These are phyloP conservation scores for Falcunculus frontatus DNA, from an alignment of 2,113 vertebrate species.

Conservation along the genomic window DNA sequence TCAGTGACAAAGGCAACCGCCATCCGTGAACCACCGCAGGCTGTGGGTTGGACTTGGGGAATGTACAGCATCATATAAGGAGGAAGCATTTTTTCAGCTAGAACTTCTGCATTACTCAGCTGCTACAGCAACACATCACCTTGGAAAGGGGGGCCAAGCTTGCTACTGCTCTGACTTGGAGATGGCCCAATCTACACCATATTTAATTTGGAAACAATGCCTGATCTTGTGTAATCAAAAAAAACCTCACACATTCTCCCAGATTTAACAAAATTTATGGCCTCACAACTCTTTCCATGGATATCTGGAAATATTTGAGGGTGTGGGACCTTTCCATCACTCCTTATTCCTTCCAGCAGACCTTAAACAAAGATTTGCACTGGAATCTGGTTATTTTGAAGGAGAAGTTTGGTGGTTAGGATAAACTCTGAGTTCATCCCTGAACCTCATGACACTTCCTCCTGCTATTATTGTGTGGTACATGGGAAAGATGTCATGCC, in stretches of 20 bases:
- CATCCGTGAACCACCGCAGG: not conserved
- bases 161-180: not conserved
- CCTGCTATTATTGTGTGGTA: not conserved
- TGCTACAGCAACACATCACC: not conserved
- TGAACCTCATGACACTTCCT: not conserved
- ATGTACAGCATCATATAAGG: not conserved
- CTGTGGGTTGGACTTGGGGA: not conserved
- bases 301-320: not conserved
- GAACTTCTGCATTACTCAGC: conserved; percentile 53
- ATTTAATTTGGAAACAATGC: not conserved
- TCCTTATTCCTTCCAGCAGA: not conserved
- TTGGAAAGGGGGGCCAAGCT: not conserved
- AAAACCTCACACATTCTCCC: not conserved
- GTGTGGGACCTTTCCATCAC: not conserved
- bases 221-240: not conserved
- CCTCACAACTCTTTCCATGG: not conserved
- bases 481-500: not conserved
- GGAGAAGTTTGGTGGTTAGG: not conserved
- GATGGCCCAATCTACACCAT: not conserved
- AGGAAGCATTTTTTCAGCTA: conserved; percentile 20
- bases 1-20: not conserved
- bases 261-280: not conserved
- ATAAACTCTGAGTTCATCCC: not conserved
- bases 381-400: not conserved
- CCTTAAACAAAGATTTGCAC: not conserved